Percentiles rank a stretch among this genome's conserved stretches.
These are phyloP conservation scores for Sphaeridia pumilis DNA, from an alignment of 2,888 invertebrate genomes.

Conservation along the genomic window DNA sequence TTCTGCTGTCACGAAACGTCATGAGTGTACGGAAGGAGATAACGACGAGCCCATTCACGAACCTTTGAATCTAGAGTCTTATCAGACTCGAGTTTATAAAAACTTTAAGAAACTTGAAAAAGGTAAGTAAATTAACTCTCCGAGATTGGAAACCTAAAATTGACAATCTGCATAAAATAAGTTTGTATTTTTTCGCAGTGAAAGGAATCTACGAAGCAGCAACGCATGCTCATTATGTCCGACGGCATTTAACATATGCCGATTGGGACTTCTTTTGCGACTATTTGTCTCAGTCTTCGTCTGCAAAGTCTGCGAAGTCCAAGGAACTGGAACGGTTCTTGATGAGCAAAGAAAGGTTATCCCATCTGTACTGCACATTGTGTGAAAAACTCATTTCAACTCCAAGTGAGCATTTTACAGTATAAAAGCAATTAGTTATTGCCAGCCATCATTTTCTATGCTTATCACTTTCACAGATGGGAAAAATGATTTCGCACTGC, in stretches of 20 bases:
- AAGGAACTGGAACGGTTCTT: slow-evolving; percentile 30
- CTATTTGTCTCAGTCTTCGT: slow-evolving; percentile 32
- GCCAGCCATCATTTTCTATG: not conserved
- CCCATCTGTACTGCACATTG: slow-evolving; percentile 28
- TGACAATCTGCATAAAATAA: not conserved
- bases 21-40: slow-evolving; percentile 12
- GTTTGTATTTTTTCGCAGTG: slow-evolving; percentile 14
- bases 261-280: slow-evolving; percentile 36
- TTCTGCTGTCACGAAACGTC: slow-evolving; percentile 24
- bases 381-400: slow-evolving; percentile 28
- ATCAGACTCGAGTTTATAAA: slow-evolving; percentile 27
- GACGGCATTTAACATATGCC: slow-evolving; percentile 27
- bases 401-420: slow-evolving; percentile 14
- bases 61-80: slow-evolving; percentile 19
- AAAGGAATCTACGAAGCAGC: slow-evolving; percentile 30
- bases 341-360: slow-evolving; percentile 28
- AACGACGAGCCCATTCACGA: slow-evolving; percentile 17
- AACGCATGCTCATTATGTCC: slow-evolving; percentile 26
- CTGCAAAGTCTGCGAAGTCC: slow-evolving; percentile 24
- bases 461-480: slow-evolving; percentile 19
- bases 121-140: slow-evolving; percentile 8
- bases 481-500: slow-evolving; percentile 26
- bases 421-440: too few relatives aligned
- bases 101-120: slow-evolving; percentile 29
- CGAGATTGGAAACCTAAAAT: not conserved